Evolutionary conservation across 2,113 vertebrate genomes (phyloP).

Genomic region (Bucco capensis): DNA sequence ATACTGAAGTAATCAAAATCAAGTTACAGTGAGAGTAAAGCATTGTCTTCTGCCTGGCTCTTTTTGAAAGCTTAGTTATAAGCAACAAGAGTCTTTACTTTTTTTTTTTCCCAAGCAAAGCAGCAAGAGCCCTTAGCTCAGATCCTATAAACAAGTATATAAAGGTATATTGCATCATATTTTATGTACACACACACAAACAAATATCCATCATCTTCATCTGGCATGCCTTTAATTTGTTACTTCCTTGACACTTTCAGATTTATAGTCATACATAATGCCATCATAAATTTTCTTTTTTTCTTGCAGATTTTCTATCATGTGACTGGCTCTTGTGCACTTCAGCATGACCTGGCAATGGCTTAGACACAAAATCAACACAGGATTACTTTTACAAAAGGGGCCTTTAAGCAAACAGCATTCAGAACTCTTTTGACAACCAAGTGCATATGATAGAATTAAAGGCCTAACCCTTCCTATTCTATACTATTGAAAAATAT

Average conservation of each 20-base stretch:
- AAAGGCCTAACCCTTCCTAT: conserved; percentile 13
- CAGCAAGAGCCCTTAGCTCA: background rate
- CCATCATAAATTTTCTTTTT: conserved; percentile 34
- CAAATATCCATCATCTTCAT: background rate
- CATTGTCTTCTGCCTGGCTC: background rate
- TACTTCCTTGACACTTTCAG: conserved; percentile 8
- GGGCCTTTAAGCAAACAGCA: conserved; percentile 14
- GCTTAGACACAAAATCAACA: conserved; percentile 71
- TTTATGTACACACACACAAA: background rate
- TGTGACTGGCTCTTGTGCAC: conserved; percentile 87
- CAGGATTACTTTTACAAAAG: conserved; percentile 9
- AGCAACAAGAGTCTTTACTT: background rate
- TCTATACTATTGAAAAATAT: conserved; percentile 44
- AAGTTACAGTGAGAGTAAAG: background rate
- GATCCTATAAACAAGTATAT: background rate
- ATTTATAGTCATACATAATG: conserved; percentile 24
- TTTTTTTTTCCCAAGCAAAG: background rate
- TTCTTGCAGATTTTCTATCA: conserved; percentile 89
- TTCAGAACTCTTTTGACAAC: conserved; percentile 9
- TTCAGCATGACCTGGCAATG: conserved; percentile 87
- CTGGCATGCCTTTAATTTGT: conserved; percentile 31
- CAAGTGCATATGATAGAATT: conserved; percentile 17
- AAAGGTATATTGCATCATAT: background rate
- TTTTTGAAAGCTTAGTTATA: background rate
- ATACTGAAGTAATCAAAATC: background rate